Evolutionary conservation across 2,797 vertebrate genomes (phyloP), one percentile per base, ranked within the genome.

Genomic region (Falco columbarius): DNA sequence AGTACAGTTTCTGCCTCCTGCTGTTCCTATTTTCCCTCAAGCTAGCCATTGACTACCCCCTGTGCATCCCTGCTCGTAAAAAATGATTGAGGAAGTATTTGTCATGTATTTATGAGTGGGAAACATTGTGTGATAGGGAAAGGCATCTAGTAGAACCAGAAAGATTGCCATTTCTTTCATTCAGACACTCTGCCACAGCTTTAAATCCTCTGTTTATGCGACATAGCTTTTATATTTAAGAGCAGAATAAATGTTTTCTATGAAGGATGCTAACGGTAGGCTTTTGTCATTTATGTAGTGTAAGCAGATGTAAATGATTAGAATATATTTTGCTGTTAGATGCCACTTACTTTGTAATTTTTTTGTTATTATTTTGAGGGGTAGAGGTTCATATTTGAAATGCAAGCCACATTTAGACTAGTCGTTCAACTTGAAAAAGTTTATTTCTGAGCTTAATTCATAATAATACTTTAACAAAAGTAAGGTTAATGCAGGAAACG

Each of bases 51-150:
- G 99, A 99, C 98, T 98, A 98, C 99, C 99, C 99, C 99, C 98
- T 98, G 99, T 99, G 98, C 99, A 99, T 99, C 99, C 99, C 99
- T 98, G 98, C 99, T 99, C 98, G 98, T 99, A 99, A 99, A 99
- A 99, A 99, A 99, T 99, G 99, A 99, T 99, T 99, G 99, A 99
- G 99, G 99, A 99, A 98, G 99, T 99, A 98, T 99, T 99, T 99
- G 99, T 99, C 99, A 99, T 99, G 98, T 99, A 99, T 99, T 99
- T 99, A 99, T 99, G 99, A 99, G 98, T 98, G 98, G 98, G 98
- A 99, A 99, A 98, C 98, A 98, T 99, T 98, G 99, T 99, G 98
- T 98, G 99, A 99, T 99, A 98, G 98, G 98, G 98, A 99, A 99
- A 98, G 98, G 98, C 98, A 98, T 99, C 98, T 98, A 98, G 97